phyloP scores from a whole-genome alignment of 2,888 invertebrate species.

The Panopea generosa region DNA sequence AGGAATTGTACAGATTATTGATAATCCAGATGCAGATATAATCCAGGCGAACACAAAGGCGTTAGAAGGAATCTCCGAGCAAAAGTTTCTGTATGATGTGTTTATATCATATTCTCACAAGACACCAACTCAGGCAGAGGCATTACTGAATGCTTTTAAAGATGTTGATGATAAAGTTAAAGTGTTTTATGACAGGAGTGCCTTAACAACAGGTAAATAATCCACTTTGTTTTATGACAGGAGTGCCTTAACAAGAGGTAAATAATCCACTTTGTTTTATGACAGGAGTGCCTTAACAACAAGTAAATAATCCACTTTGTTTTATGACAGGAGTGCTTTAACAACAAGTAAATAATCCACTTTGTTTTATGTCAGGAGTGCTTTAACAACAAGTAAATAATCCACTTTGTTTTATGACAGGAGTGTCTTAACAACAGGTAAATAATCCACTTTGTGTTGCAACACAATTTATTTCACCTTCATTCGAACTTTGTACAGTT shows the following conservation, averaged over 20 bases:
- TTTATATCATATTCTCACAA: conserved; percentile 83
- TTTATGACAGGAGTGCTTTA: conserved; percentile 81
- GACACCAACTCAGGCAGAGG: conserved; percentile 69
- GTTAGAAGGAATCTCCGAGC: neutral
- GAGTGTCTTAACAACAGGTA: no score
- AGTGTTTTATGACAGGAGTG: conserved; percentile 82
- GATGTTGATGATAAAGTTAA: conserved; percentile 68
- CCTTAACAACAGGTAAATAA: conserved; percentile 78
- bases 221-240: conserved; percentile 82
- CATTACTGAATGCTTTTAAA: conserved; percentile 67
- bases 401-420: no score
- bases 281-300: conserved; percentile 80
- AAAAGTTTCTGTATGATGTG: conserved; percentile 75
- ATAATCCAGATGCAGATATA: conserved; percentile 1
- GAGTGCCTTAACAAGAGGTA: conserved; percentile 81
- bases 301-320: conserved; percentile 78
- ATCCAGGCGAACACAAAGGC: neutral
- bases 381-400: no score
- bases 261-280: conserved; percentile 77
- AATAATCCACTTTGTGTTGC: no score
- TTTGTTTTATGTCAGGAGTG: no score
- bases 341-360: conserved; percentile 77
- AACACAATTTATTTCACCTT: no score
- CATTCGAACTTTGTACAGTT: no score
- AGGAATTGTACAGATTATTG: conserved; percentile 40